These are phyloP conservation scores for Halcyon senegalensis DNA, from an alignment of 2,113 vertebrate genomes.

Conservation along the genomic window DNA sequence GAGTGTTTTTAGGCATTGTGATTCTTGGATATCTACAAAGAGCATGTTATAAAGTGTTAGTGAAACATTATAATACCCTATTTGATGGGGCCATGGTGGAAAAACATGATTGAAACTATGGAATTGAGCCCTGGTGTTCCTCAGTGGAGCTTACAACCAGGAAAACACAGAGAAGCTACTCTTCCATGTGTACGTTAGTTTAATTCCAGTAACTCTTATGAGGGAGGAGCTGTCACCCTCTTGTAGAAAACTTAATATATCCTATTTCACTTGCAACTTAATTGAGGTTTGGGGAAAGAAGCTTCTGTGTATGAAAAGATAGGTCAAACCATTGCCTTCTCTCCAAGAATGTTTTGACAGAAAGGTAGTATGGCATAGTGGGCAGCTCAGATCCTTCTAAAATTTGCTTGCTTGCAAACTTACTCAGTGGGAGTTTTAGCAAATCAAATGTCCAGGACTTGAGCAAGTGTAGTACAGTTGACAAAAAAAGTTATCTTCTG, in stretches of 20 bases:
- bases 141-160: not conserved
- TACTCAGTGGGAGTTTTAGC: not conserved
- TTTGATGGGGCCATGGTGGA: not conserved
- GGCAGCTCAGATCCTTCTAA: not conserved
- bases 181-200: not conserved
- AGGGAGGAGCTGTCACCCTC: not conserved
- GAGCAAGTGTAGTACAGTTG: not conserved
- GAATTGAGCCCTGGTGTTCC: not conserved
- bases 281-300: not conserved
- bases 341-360: not conserved
- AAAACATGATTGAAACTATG: not conserved
- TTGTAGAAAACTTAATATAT: not conserved
- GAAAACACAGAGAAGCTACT: not conserved
- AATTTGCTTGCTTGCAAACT: not conserved
- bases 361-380: not conserved
- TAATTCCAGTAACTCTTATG: not conserved
- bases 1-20: not conserved
- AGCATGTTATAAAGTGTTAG: not conserved
- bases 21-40: not conserved
- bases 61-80: accelerated
- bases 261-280: not conserved
- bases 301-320: not conserved
- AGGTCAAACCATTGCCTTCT: not conserved
- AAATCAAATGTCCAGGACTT: not conserved
- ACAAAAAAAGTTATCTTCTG: not conserved